Evolutionary conservation across 1,140 invertebrate species (phyloP).

Genomic region (Xylocopa sonorina): DNA sequence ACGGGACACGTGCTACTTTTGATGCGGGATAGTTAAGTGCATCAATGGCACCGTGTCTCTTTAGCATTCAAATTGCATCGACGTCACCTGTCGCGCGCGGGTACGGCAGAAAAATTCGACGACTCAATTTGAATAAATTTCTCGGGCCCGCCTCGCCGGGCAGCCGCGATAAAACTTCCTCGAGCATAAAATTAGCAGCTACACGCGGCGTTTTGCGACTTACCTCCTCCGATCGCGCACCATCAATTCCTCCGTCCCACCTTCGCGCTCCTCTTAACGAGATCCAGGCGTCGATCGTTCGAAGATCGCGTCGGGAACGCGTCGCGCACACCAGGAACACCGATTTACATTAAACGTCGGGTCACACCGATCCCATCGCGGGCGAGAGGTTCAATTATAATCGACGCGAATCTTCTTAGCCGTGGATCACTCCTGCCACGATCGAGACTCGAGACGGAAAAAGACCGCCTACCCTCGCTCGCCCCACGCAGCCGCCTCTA

Average conservation of each 20-base stretch:
- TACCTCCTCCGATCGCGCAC: constrained; percentile 24
- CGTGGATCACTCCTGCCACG: not conserved
- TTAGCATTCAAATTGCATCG: constrained; percentile 27
- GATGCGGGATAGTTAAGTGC: constrained; percentile 19
- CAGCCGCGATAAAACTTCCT: constrained; percentile 14
- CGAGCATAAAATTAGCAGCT: constrained; percentile 33
- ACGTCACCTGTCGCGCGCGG: constrained; percentile 1
- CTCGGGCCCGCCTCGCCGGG: not conserved
- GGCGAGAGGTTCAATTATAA: not conserved
- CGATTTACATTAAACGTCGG: not conserved
- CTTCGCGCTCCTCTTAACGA: constrained; percentile 1
- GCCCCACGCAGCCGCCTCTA: not conserved
- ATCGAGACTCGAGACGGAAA: not conserved
- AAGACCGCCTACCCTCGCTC: not conserved
- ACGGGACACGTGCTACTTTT: constrained; percentile 26
- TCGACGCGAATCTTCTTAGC: not conserved
- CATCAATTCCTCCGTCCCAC: not conserved
- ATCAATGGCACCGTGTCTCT: constrained; percentile 1
- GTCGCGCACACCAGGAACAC: not conserved
- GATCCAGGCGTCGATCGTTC: constrained; percentile 10
- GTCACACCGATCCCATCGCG: not conserved
- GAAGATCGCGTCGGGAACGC: not conserved
- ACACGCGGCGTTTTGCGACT: constrained; percentile 14
- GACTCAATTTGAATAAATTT: constrained; percentile 53
- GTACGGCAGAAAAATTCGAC: constrained; percentile 34